Conservation (phyloP, 2,113 vertebrate genomes). For the Taurulus bubalis region DNA sequence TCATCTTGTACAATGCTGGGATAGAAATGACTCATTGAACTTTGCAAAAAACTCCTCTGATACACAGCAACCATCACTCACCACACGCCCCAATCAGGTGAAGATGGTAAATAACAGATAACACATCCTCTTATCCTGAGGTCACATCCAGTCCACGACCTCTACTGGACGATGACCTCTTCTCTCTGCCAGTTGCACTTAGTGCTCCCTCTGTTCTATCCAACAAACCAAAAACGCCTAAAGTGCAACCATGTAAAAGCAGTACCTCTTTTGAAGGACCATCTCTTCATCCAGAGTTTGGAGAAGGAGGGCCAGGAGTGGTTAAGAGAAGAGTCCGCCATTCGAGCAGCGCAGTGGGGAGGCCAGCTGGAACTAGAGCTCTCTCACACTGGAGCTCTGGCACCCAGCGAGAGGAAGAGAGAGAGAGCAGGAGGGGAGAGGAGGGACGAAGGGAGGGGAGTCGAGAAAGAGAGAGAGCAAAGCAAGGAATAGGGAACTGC, state of each 20-base stretch:
- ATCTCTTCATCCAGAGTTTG: constrained; percentile 95
- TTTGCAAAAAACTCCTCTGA: constrained; percentile 3
- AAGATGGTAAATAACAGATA: background rate
- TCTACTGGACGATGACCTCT: background rate
- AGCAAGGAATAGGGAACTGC: constrained; percentile 8
- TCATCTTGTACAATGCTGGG: background rate
- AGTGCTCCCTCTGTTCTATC: background rate
- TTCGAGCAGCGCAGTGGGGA: constrained; percentile 64
- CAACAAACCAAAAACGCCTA: background rate
- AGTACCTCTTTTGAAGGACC: constrained; percentile 96
- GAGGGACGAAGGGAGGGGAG: background rate
- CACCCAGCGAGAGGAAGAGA: constrained; percentile 69
- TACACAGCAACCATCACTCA: background rate
- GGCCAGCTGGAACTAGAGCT: constrained; percentile 62
- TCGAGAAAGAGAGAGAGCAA: constrained; percentile 4
- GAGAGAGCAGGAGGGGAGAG: background rate
- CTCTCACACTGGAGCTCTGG: constrained; percentile 55
- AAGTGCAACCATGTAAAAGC: background rate
- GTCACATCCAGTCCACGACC: constrained; percentile 14
- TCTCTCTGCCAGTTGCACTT: background rate
- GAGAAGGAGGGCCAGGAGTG: constrained; percentile 98
- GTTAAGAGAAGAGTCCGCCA: constrained; percentile 93
- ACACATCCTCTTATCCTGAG: background rate
- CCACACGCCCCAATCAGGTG: constrained; percentile 42
- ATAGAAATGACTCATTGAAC: constrained; percentile 42